phyloP scores from a whole-genome alignment of 2,113 vertebrate species.

The Eulemur macaco region DNA sequence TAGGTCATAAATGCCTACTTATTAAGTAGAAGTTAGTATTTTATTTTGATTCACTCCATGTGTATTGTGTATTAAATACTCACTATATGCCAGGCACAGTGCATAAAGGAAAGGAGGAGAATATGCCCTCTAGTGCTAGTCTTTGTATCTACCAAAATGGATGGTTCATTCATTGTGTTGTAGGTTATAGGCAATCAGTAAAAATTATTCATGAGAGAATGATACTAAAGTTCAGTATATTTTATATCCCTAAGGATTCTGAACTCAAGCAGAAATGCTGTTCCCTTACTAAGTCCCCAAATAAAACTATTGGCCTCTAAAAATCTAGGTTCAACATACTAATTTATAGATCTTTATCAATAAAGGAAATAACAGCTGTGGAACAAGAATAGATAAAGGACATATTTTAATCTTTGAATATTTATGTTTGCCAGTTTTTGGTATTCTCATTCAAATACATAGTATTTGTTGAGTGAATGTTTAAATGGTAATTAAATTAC shows the following conservation, averaged over 20 bases:
- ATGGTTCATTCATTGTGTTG: neutral
- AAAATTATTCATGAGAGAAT: slow-evolving; percentile 25
- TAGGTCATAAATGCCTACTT: neutral
- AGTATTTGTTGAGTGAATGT: neutral
- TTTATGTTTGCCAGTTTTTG: neutral
- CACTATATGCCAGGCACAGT: neutral
- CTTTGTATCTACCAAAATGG: neutral
- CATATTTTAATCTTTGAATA: slow-evolving; percentile 21
- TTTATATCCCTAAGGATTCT: slow-evolving; percentile 27
- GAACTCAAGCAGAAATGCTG: neutral
- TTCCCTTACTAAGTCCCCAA: neutral
- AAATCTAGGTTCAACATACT: neutral
- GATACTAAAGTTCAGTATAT: neutral
- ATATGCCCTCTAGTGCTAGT: neutral
- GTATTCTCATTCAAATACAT: neutral
- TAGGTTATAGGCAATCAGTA: neutral
- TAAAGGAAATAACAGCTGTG: neutral
- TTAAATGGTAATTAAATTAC: neutral
- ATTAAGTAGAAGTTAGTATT: slow-evolving; percentile 32
- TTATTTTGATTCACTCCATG: neutral
- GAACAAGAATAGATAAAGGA: neutral
- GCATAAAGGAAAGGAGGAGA: neutral
- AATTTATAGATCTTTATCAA: neutral
- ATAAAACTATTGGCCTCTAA: neutral
- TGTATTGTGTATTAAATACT: neutral